Base-by-base conservation (phyloP, 2,113 vertebrate genomes). In the Gallinago media region DNA sequence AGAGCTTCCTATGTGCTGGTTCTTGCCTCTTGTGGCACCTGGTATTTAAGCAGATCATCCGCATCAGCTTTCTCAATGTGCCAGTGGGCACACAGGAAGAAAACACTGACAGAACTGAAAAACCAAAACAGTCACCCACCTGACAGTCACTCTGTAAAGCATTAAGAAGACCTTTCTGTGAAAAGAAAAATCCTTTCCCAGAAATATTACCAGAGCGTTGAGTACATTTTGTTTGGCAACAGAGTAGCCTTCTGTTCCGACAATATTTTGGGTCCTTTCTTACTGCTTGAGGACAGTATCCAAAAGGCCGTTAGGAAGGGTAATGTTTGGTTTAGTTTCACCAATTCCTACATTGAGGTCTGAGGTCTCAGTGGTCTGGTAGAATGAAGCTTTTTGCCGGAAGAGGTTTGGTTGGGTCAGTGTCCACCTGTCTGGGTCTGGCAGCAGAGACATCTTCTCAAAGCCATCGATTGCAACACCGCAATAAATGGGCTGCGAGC, bases 201-300 rank as follows among this genome's bases (percentile, higher is more conserved):
- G 72, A 96, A 93, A 52, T 36, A 36, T 59, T 91, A 85, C 65
- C 18, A 29, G 23, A 81, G 11, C 73, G 8, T 12, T 59, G 15
- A 85, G 79, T 85, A 85, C 26, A 67, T 70, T 95, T 95, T 73
- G 0, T 83, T 94, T 90, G 89, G 65, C 83, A 86, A 14, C 0
- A 3, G 42, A 56, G 26, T 9, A 62, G 65, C 47, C 44, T 83
- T 62, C 61, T 91, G 42, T 21, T 80, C 34, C 0, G 12, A 32
- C 17, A 50, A 2, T 31, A 20, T 92, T 86, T 85, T 58, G 36
- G 25, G 44, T 26, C 25, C 14, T 82, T 90, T 90, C 34, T 68
- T 78, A 36, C 23, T 49, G n/a, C 34, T 47, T 0, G 0, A 92
- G 49, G 22, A 72, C 42, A 86, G 32, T 27, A 76, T 73, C 68